These are phyloP conservation scores for Octodonta nipae DNA, from an alignment of 2,888 invertebrate genomes.

Conservation along the genomic window DNA sequence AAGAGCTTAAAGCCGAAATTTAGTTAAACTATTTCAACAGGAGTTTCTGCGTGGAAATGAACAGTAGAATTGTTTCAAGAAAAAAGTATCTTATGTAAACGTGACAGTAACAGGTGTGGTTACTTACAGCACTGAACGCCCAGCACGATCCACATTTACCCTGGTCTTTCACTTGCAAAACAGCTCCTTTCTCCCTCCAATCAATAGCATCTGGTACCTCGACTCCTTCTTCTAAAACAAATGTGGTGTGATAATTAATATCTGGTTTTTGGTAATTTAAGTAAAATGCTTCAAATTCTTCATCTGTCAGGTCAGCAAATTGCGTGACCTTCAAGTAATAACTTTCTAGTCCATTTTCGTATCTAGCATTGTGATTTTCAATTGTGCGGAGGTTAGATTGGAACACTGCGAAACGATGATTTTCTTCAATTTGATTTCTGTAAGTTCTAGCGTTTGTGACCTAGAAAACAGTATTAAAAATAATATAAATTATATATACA, in stretches of 20 bases:
- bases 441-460: conserved; percentile 6
- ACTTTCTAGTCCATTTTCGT: conserved; percentile 4
- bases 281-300: conserved; percentile 4
- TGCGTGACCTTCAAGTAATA: conserved; percentile 5
- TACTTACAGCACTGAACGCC: conserved; percentile 8
- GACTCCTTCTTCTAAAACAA: background rate
- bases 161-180: conserved; percentile 5
- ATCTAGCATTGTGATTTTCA: conserved; percentile 6
- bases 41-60: too few species aligned
- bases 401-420: conserved; percentile 6
- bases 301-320: conserved; percentile 5
- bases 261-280: background rate
- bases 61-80: too few species aligned
- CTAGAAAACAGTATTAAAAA: too few species aligned
- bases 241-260: background rate
- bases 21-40: too few species aligned
- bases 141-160: conserved; percentile 6
- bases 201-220: conserved; percentile 2
- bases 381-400: conserved; percentile 6
- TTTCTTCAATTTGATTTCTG: conserved; percentile 6
- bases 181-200: conserved; percentile 4
- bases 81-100: too few species aligned
- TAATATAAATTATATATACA: too few species aligned
- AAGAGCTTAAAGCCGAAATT: too few species aligned
- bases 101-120: too few species aligned